Evolutionary conservation across 2,888 invertebrate genomes (phyloP).

Genomic region (Ichneumoninae sp.): DNA sequence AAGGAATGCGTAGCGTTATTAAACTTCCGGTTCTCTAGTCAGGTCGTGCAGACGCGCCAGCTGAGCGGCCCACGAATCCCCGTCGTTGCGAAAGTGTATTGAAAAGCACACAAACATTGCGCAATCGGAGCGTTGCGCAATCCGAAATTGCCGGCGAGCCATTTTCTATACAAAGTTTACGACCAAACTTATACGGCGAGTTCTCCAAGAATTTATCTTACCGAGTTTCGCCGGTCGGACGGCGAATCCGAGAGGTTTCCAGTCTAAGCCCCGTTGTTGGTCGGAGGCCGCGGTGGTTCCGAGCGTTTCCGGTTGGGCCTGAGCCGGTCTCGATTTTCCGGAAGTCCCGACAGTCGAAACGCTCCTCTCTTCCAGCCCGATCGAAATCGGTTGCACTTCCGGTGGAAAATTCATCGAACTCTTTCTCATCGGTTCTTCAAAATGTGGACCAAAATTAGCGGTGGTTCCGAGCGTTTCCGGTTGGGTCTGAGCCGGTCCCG

Average conservation of each 20-base stretch:
- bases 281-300: not conserved
- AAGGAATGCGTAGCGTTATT: slow-evolving; percentile 3
- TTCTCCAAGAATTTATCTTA: slow-evolving; percentile 26
- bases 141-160: not conserved
- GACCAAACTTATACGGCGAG: not conserved
- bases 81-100: not conserved
- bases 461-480: slow-evolving; percentile 6
- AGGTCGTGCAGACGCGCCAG: not conserved
- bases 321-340: not conserved
- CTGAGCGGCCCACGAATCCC: not conserved
- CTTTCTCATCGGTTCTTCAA: no score
- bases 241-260: not conserved
- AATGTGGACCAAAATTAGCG: not conserved
- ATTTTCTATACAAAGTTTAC: slow-evolving; percentile 5
- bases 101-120: slow-evolving; percentile 7
- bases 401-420: no score
- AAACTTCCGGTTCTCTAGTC: slow-evolving; percentile 35
- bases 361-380: not conserved
- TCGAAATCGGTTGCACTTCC: not conserved
- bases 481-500: not conserved
- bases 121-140: slow-evolving; percentile 35
- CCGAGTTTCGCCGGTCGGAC: slow-evolving; percentile 17
- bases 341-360: no score
- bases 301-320: not conserved
- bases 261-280: not conserved